These are phyloP conservation scores for Sarcophaga caerulescens DNA, from an alignment of 2,888 invertebrate genomes.

Conservation along the genomic window DNA sequence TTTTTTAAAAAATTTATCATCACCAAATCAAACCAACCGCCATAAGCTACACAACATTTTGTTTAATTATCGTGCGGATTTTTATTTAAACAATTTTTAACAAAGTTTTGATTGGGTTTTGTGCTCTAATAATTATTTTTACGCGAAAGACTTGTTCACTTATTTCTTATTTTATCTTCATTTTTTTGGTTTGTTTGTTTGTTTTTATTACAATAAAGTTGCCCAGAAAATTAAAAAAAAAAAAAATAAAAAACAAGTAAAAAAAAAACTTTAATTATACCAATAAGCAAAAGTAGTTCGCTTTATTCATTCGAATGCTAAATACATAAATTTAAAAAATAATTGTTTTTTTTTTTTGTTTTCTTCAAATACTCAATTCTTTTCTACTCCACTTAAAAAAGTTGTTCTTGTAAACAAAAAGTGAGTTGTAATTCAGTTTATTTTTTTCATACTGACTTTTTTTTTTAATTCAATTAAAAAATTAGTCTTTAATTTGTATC, in stretches of 20 bases:
- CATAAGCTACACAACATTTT: constrained; percentile 13
- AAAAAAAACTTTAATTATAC: constrained; percentile 18
- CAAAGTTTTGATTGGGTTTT: constrained; percentile 58
- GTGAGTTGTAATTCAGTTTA: constrained; percentile 33
- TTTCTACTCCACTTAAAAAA: constrained; percentile 11
- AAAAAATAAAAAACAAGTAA: not conserved
- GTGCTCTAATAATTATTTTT: constrained; percentile 61
- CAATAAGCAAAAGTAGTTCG: constrained; percentile 33
- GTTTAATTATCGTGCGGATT: constrained; percentile 62
- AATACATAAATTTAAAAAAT: constrained; percentile 41
- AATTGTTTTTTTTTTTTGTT: too few relatives aligned
- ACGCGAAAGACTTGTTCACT: constrained; percentile 29
- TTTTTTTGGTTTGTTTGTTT: too few relatives aligned
- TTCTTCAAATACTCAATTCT: not conserved
- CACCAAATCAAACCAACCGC: not conserved
- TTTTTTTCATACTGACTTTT: not conserved
- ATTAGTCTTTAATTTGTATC: not conserved
- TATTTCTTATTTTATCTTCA: not conserved
- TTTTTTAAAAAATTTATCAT: not conserved
- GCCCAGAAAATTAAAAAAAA: not conserved
- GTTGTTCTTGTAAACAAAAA: constrained; percentile 19
- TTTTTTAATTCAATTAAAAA: too few relatives aligned
- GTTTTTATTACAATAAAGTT: constrained; percentile 14
- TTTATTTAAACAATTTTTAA: constrained; percentile 3
- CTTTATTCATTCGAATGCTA: constrained; percentile 8